Base-by-base conservation (phyloP, 2,888 invertebrate species). In the Stratiomys singularior region DNA sequence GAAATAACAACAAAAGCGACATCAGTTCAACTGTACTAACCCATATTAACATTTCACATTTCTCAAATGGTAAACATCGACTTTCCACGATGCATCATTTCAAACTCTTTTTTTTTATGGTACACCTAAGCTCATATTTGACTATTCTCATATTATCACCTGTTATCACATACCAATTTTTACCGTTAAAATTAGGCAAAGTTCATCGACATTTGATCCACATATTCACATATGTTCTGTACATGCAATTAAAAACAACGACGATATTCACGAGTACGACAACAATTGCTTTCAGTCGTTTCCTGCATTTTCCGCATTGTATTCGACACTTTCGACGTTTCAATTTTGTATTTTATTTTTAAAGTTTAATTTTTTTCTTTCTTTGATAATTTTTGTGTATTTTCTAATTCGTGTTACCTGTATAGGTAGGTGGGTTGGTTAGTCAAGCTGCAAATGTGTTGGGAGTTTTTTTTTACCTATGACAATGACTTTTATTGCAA, bases 141-240 rank as follows among this genome's bases (percentile, higher is more conserved):
- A 21, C 25, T 66, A 37, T 66, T 66, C 37, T 18, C 30, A 66
- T 21, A 66, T 9, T 30, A 66, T 66, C 66, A 66, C 66, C 18
- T 66, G 66, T 66, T 66, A 66, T 66, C 66, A 37, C 66, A 37
- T 18, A 52, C 52, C 30, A 18, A 28, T 15, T 66, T 30, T 66
- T 18, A 30, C 66, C 30, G 66, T 66, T 66, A 66, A 37, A n/a
- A 66, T 37, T 18, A 30, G 37, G 27, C 37, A 66, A 66, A 66
- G 66, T 66, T 66, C 66, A 37, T 37, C 15, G 66, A 15, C 66
- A 63, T 66, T 66, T 66, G 66, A 30, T 66, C 66, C 21, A 66
- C 11, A 66, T 66, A 25, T 63, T 63, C 27, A 18, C 25, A 66
- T 3, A 37, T 37, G 37, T 37, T 64, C 52, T n/a, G 52, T 15